Evolutionary conservation across 1,140 invertebrate species (phyloP).

Genomic region (Trichomalopsis sarcophagae): DNA sequence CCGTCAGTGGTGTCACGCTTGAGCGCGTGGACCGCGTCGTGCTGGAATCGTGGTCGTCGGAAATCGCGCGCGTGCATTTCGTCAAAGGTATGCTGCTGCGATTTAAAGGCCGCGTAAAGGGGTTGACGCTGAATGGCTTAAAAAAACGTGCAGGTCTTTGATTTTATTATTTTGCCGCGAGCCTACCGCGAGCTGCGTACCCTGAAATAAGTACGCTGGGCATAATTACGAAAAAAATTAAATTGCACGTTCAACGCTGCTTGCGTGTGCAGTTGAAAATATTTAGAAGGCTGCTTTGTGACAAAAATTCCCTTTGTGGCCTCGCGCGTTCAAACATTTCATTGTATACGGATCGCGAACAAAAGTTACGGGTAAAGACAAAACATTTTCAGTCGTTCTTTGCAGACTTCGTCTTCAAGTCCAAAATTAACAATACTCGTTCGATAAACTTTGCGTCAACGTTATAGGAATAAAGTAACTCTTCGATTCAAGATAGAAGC

Average conservation of each 20-base stretch:
- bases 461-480: no score
- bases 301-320: slow-evolving; percentile 39
- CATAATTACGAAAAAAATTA: slow-evolving; percentile 41
- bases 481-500: no score
- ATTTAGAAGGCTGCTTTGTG: slow-evolving; percentile 30
- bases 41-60: not conserved
- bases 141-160: slow-evolving; percentile 29
- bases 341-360: not conserved
- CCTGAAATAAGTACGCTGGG: slow-evolving; percentile 6
- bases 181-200: not conserved
- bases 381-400: not conserved
- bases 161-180: slow-evolving; percentile 34
- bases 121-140: slow-evolving; percentile 5
- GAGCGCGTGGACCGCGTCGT: not conserved
- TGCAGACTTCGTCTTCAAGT: not conserved
- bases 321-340: not conserved
- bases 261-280: not conserved
- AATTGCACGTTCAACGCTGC: slow-evolving; percentile 8
- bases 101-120: not conserved
- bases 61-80: slow-evolving; percentile 14
- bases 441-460: not conserved
- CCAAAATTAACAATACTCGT: not conserved
- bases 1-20: not conserved
- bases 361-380: not conserved
- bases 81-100: slow-evolving; percentile 20